A percentile compares a stretch with the other conserved stretches of the same genome.
Evolutionary conservation across 1,140 invertebrate species (phyloP).

Genomic region (Ditylenchus dipsaci): DNA sequence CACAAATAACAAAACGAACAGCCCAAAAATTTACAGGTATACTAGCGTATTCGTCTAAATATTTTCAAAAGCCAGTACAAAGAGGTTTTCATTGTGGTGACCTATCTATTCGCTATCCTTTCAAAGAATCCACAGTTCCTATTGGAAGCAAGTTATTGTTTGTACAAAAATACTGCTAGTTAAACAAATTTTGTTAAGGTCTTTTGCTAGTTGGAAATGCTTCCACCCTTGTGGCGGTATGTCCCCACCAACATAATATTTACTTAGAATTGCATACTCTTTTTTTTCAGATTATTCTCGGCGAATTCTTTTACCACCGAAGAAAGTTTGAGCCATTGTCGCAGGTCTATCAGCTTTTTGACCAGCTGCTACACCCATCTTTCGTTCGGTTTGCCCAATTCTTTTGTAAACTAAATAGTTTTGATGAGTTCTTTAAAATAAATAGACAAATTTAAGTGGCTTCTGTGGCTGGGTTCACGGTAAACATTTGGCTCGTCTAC

Average conservation of each 20-base stretch:
- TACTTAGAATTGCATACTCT: too few relatives aligned
- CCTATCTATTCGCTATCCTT: slow-evolving; percentile 35
- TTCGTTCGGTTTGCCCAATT: slow-evolving; percentile 2
- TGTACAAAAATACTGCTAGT: too few relatives aligned
- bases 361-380: neutral
- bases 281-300: neutral
- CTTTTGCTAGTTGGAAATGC: too few relatives aligned
- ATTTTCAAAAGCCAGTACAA: neutral
- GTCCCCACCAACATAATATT: too few relatives aligned
- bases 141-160: neutral
- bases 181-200: too few relatives aligned
- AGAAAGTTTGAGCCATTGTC: neutral
- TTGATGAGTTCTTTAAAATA: neutral
- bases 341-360: neutral
- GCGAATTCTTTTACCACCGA: neutral
- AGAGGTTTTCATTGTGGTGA: slow-evolving; percentile 50
- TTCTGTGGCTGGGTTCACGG: neutral
- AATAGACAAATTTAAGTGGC: neutral
- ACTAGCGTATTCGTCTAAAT: neutral
- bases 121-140: slow-evolving; percentile 29
- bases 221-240: too few relatives aligned
- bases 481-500: neutral
- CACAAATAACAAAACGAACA: too few relatives aligned
- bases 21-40: neutral
- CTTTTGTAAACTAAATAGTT: neutral